Base-by-base conservation (phyloP, 2,797 vertebrate genomes). In the Hipposideros larvatus region DNA sequence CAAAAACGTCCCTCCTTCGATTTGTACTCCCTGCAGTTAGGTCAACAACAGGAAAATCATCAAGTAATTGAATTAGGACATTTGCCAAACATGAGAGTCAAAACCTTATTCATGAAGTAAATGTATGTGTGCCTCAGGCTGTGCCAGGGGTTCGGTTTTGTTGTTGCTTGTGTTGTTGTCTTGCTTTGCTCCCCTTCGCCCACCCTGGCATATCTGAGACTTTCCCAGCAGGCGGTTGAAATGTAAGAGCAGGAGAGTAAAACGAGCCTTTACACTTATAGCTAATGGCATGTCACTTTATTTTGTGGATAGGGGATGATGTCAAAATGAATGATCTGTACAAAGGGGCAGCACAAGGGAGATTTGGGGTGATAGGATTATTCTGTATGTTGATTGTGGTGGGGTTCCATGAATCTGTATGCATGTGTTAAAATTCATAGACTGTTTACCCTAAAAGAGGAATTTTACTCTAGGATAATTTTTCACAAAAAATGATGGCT, bases 141-240 rank as follows among this genome's bases (percentile, higher is more conserved):
- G 43, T 10, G 11, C 26, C 24, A 2, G 0, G 8, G 65, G 13
- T 3, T 22, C 13, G 11, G 7, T 26, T 61, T n/a, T 18, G 2
- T 37, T 53, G 18, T 18, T 4, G 24, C 53, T 5, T 24, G 41
- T 48, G 31, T 3, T 41, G 28, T 22, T n/a, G 13, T 63, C 80
- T 41, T 11, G 3, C 34, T 2, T 19, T 5, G 5, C 26, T 48
- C 21, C 46, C 37, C 43, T 68, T 18, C 8, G 28, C 34, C 24
- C 0, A 0, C 7, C 11, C n/a, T 13, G 28, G 82, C 46, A 11
- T 18, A 11, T 4, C 18, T 19, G 55, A 66, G 24, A 31, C 13
- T 74, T 77, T 74, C 37, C 43, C 19, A 37, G 18, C 16, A 53
- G 80, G 53, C 22, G 65, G 0, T n/a, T 68, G 22, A 84, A 70